phyloP scores from a whole-genome alignment of 2,113 vertebrate genomes.

The Archocentrus centrarchus region DNA sequence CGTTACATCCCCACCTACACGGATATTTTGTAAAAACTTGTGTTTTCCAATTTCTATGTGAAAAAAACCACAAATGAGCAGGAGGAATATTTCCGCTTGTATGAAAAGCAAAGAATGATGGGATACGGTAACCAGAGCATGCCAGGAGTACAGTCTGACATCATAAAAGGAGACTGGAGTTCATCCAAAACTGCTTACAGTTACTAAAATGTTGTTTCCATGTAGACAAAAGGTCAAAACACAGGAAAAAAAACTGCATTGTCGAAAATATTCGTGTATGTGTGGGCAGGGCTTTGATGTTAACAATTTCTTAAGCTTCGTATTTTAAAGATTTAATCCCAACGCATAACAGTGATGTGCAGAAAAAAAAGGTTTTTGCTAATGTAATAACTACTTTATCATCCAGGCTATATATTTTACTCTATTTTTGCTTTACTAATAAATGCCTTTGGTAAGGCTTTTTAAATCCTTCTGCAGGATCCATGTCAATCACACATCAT shows the following conservation, averaged over 20 bases:
- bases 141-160: neutral
- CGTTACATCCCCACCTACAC: neutral
- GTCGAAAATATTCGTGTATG: accelerated
- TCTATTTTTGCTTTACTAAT: neutral
- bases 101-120: no score
- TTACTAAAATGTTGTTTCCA: neutral
- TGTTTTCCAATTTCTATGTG: accelerated
- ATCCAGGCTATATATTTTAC: neutral
- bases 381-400: neutral
- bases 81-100: no score
- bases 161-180: neutral
- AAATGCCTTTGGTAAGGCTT: neutral
- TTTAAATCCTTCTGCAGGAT: neutral
- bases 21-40: neutral
- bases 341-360: neutral
- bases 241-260: neutral
- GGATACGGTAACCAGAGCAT: no score
- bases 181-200: neutral
- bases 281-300: neutral
- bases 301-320: neutral
- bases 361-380: neutral
- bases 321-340: neutral
- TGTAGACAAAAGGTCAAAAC: neutral
- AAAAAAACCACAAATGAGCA: no score
- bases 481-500: neutral